phyloP scores from a whole-genome alignment of 2,113 vertebrate species.

The Lamprotornis superbus region DNA sequence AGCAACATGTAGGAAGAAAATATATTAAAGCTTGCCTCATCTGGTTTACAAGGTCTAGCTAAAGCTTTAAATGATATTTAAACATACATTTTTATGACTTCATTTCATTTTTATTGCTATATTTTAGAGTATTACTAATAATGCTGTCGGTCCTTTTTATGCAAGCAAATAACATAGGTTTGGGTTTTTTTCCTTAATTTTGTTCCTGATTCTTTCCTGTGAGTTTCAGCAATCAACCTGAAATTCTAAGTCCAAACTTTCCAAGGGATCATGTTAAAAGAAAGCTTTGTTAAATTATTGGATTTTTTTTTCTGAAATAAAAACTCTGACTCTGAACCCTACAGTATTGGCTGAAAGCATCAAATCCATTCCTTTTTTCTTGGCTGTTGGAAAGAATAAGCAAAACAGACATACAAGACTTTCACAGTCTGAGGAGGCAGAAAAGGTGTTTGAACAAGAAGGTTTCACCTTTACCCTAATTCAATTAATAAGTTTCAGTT shows the following conservation, averaged over 20 bases:
- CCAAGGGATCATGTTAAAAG: neutral
- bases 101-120: neutral
- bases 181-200: fast-evolving
- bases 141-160: neutral
- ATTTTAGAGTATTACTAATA: neutral
- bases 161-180: neutral
- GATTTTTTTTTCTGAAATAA: neutral
- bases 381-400: neutral
- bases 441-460: neutral
- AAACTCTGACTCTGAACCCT: neutral
- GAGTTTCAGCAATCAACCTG: neutral
- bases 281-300: neutral
- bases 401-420: neutral
- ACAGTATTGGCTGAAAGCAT: neutral
- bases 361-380: neutral
- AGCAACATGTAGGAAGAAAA: neutral
- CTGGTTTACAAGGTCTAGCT: neutral
- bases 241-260: neutral
- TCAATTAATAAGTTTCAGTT: neutral
- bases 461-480: neutral
- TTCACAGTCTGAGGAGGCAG: neutral
- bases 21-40: neutral
- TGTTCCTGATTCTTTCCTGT: neutral
- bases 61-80: neutral
- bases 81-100: neutral